Evolutionary conservation across 2,888 invertebrate species (phyloP).

Genomic region (Dolomedes plantarius): DNA sequence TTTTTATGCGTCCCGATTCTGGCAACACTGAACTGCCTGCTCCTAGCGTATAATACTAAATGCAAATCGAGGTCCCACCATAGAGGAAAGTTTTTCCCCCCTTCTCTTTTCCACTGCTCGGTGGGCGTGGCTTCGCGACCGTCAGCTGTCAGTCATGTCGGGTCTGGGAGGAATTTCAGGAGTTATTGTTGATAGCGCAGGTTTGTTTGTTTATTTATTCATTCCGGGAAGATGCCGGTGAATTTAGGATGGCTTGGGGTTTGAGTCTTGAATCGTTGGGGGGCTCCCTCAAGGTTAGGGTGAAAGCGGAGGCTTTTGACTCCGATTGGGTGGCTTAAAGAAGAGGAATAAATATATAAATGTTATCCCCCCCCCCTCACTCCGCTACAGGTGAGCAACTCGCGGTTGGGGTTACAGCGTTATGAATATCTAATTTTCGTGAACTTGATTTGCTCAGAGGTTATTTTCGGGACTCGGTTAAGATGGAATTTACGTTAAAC

Average conservation of each 20-base stretch:
- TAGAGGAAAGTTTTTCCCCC: conserved; percentile 20
- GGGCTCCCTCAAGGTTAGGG: conserved; percentile 2
- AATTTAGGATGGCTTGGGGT: conserved; percentile 46
- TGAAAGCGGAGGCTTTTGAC: neutral
- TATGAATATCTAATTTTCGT: conserved; percentile 3
- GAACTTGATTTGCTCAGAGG: neutral
- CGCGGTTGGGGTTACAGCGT: neutral
- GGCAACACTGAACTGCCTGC: conserved; percentile 15
- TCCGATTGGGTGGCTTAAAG: conserved; percentile 44
- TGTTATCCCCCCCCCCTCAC: neutral
- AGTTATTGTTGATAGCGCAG: conserved; percentile 57
- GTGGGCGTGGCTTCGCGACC: conserved; percentile 37
- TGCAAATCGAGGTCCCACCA: conserved; percentile 63
- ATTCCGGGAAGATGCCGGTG: conserved; percentile 24
- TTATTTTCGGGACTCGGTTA: neutral
- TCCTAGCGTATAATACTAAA: conserved; percentile 61
- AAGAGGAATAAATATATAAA: neutral
- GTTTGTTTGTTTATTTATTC: conserved; percentile 49
- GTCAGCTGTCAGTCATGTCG: conserved; percentile 49
- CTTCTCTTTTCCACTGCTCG: conserved; percentile 27
- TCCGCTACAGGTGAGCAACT: neutral
- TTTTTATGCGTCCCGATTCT: conserved; percentile 17
- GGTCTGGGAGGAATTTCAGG: conserved; percentile 58
- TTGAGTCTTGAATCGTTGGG: conserved; percentile 47
- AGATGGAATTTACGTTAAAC: too few relatives aligned